Percentiles rank a stretch among this genome's conserved stretches.
These are phyloP conservation scores for Catajapyx aquilonaris DNA, from an alignment of 1,140 invertebrate species.

Conservation along the genomic window DNA sequence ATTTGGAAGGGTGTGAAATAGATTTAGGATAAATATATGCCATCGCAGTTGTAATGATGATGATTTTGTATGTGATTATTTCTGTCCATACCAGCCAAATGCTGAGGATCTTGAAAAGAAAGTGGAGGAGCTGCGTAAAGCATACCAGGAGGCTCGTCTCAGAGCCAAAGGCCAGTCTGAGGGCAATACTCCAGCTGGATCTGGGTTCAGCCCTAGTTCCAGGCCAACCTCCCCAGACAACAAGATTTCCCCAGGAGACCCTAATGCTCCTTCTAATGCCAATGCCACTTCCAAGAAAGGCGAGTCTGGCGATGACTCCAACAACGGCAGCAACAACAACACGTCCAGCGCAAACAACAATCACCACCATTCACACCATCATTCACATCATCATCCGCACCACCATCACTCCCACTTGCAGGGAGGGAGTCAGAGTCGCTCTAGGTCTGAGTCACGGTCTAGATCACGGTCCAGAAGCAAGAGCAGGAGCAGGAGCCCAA, in stretches of 20 bases:
- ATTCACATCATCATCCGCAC: no score
- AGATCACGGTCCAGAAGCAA: conserved; percentile 11
- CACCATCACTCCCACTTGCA: conserved; percentile 5
- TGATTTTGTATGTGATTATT: conserved; percentile 3
- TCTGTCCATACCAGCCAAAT: conserved; percentile 28
- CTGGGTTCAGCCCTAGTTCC: not conserved
- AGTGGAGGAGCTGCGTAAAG: conserved; percentile 47
- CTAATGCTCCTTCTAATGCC: conserved; percentile 1
- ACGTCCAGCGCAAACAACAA: not conserved
- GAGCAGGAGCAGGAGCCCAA: conserved; percentile 9
- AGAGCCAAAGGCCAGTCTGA: conserved; percentile 5
- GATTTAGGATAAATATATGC: no score
- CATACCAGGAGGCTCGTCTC: conserved; percentile 46
- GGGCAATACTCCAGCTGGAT: conserved; percentile 1
- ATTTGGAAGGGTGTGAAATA: no score
- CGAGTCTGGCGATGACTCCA: conserved; percentile 4
- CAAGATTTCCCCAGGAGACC: not conserved
- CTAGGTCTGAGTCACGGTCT: conserved; percentile 10
- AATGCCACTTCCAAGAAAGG: not conserved
- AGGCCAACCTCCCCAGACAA: conserved; percentile 2
- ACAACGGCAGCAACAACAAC: not conserved
- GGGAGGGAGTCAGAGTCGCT: conserved; percentile 8
- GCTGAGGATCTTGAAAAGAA: conserved; percentile 48
- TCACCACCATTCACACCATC: not conserved
- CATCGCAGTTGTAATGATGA: conserved; percentile 4